Conservation (phyloP, 2,888 invertebrate genomes). For the Sinohyriopsis cumingii region DNA sequence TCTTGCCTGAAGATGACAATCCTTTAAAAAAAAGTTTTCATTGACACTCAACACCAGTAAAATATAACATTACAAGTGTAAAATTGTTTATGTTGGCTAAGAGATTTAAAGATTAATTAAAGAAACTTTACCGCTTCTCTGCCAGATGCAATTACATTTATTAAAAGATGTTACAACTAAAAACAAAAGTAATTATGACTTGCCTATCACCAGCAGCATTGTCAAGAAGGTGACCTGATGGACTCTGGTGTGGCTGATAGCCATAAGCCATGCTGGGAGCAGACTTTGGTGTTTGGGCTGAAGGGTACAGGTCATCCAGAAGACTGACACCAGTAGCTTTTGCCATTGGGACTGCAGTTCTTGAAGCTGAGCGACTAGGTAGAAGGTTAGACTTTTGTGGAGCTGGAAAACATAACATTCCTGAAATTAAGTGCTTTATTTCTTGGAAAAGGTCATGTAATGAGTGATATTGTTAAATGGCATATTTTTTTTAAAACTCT, state of each 20-base stretch:
- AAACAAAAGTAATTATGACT: no score
- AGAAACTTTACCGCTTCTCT: no score
- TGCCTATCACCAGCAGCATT: constrained; percentile 11
- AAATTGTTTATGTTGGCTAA: no score
- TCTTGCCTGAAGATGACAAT: no score
- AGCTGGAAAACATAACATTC: constrained; percentile 22
- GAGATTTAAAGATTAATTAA: no score
- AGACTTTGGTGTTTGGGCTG: constrained; percentile 41
- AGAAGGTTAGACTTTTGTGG: constrained; percentile 33
- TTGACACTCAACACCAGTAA: no score
- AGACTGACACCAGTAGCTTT: constrained; percentile 65
- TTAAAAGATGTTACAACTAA: no score
- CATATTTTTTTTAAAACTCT: background rate
- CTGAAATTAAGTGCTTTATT: background rate
- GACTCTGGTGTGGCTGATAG: constrained; percentile 12
- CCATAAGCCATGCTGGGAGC: constrained; percentile 38
- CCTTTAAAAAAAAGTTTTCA: no score
- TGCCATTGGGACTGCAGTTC: constrained; percentile 63
- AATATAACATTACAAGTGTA: no score
- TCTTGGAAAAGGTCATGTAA: no score
- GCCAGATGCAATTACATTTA: no score
- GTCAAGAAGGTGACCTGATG: constrained; percentile 33
- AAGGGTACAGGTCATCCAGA: constrained; percentile 59
- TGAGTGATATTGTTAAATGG: no score
- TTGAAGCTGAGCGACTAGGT: constrained; percentile 49